Base-by-base conservation (phyloP, 2,797 vertebrate species). In the Sebastes hopkinsi region DNA sequence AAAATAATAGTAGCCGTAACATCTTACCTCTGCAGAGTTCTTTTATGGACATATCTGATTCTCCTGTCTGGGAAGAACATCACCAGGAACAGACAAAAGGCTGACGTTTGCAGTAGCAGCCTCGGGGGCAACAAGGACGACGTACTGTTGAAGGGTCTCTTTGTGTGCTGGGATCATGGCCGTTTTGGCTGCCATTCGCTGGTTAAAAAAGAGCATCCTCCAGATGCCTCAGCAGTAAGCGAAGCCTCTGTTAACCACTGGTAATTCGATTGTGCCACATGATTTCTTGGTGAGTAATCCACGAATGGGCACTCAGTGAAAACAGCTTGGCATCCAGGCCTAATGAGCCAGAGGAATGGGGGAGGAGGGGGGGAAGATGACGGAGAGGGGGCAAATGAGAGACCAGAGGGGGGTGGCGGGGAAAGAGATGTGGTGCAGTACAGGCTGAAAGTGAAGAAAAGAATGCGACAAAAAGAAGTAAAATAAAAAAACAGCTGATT, bases 211-310 rank as follows among this genome's bases (percentile, higher is more conserved):
- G 87, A 81, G 82, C 93, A 94, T 95, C 94, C 91, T 92, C 89
- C 81, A 86, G 85, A 96, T 95, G 91, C 94, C 89, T 93, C 71
- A 66, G 92, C 84, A 85, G 89, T 91, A 87, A 95, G 80, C 56
- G 84, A 81, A 78, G 87, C 87, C 92, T 93, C 92, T 90, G 88
- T 50, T 92, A 83, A 84, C 89, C 80, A 46, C 85, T 84, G 79
- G 87, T 92, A 94, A 92, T 92, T 94, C 90, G 89, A 90, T 93
- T 93, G 89, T 86, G 85, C 82, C 91, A 90, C 92, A 93, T 92
- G 92, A 92, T 92, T 91, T 92, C 88, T 91, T 83, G 84, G 92
- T 92, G 90, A 95, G 90, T 94, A 95, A 94, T 89, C 89, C 88
- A 88, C 84, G 85, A 92, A 92, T 86, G 87, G 87, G 87, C 68